These are phyloP conservation scores for Ceraclea dissimilis DNA, from an alignment of 2,888 invertebrate genomes.

Conservation along the genomic window DNA sequence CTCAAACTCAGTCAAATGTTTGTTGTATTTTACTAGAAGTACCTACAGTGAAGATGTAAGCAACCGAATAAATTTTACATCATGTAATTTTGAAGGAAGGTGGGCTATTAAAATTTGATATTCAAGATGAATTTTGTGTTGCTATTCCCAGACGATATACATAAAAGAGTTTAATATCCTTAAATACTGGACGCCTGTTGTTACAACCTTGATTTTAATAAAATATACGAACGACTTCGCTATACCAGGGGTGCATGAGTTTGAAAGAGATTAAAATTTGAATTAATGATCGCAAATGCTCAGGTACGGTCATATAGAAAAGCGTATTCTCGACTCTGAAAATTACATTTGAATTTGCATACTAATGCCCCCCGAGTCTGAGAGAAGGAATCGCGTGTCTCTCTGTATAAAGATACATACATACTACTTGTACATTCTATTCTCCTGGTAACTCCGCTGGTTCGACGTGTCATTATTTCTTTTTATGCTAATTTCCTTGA, in stretches of 20 bases:
- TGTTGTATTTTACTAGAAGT: no score
- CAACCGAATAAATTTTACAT: no score
- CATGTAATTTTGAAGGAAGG: no score
- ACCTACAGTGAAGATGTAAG: no score
- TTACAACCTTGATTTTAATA: background rate
- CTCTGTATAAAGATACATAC: background rate
- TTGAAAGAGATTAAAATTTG: constrained; percentile 17
- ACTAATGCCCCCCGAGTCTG: constrained; percentile 13
- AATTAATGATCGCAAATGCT: constrained; percentile 20
- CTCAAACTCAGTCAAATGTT: no score
- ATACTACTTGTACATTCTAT: background rate
- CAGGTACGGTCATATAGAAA: constrained; percentile 15
- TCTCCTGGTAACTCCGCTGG: constrained; percentile 6
- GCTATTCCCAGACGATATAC: no score
- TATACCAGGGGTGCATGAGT: constrained; percentile 12
- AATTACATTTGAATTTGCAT: constrained; percentile 24
- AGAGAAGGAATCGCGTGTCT: constrained; percentile 17
- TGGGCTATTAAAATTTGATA: no score
- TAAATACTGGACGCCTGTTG: background rate
- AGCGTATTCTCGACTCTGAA: constrained; percentile 16
- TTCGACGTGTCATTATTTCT: constrained; percentile 15
- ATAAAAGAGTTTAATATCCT: no score
- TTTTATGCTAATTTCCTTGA: constrained; percentile 12
- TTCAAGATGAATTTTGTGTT: no score
- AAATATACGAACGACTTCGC: background rate